Evolutionary conservation across 2,888 invertebrate genomes (phyloP).

Genomic region (Hecatera dysodea): DNA sequence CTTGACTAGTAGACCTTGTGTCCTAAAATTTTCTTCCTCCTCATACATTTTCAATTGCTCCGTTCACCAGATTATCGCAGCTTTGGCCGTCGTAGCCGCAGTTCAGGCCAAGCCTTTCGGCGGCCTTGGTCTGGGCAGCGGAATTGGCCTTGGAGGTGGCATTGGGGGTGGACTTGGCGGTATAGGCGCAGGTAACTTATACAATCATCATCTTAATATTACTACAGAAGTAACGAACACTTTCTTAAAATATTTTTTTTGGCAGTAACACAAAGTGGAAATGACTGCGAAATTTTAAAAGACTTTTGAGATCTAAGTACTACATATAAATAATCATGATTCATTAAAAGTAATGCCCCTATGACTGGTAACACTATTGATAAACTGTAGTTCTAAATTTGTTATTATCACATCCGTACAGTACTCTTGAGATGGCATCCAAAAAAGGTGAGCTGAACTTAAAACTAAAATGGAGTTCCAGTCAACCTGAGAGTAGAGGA

Average conservation of each 20-base stretch:
- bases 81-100: slow-evolving; percentile 38
- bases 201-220: not conserved
- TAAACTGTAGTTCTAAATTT: not conserved
- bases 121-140: not conserved
- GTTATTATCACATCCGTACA: not conserved
- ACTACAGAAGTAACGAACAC: not conserved
- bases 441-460: not conserved
- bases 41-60: not conserved
- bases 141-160: not conserved
- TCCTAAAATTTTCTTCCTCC: not conserved
- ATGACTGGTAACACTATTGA: not conserved
- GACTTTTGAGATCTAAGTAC: too few relatives aligned
- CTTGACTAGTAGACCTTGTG: not conserved
- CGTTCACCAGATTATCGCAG: slow-evolving; percentile 46
- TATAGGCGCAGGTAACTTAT: slow-evolving; percentile 2
- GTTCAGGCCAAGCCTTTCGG: slow-evolving; percentile 52
- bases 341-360: not conserved
- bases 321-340: not conserved
- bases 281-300: not conserved
- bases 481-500: not conserved
- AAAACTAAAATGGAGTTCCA: not conserved
- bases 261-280: not conserved
- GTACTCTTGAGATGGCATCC: not conserved
- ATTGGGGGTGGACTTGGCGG: slow-evolving; percentile 8
- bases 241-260: not conserved